Evolutionary conservation across 2,888 invertebrate genomes (phyloP), one percentile per base, ranked within the genome.

Genomic region (Eilema depressum): DNA sequence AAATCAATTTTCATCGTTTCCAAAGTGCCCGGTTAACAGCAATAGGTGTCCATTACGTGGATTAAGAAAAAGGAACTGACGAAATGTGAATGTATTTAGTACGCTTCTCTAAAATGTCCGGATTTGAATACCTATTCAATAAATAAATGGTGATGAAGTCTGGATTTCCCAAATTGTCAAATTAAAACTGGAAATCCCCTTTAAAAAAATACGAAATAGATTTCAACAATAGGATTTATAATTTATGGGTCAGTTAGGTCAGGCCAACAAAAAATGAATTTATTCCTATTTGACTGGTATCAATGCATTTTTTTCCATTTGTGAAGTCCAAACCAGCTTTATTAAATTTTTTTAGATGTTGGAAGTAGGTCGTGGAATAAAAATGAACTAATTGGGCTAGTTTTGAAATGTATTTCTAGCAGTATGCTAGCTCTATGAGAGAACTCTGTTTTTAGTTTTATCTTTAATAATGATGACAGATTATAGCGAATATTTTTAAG

Each of bases 371-470:
- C 23, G 30, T 14, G 41, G 41, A 62, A 47, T 26, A 25, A 47
- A 47, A 47, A 63, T 20, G 23, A 33, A n/a, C 33, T 62, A 62
- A 62, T 62, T 23, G 33, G 62, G 62, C 33, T 62, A 37, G 33
- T 62, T 62, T 14, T 23, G 33, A 62, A 62, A 33, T 62, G 23
- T 33, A 33, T 33, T 17, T 17, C 17, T 17, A 62, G 23, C 62
- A n/a, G 62, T 33, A 62, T 12, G 33, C 14, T 33, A 33, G 28
- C 30, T 61, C 28, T 30, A 63, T 41, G 41, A 41, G 41, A 41
- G 41, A 41, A 4, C 41, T 41, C 41, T 37, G 1, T 1, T 37
- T 14, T 14, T 17, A 3, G 0, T 20, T 47, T 11, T 37, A 37
- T 37, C 33, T 37, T 2, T n/a, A n/a, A 3, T 1, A 12, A 37